These are phyloP conservation scores for Villa cingulata DNA, from an alignment of 2,888 invertebrate genomes.

Conservation along the genomic window DNA sequence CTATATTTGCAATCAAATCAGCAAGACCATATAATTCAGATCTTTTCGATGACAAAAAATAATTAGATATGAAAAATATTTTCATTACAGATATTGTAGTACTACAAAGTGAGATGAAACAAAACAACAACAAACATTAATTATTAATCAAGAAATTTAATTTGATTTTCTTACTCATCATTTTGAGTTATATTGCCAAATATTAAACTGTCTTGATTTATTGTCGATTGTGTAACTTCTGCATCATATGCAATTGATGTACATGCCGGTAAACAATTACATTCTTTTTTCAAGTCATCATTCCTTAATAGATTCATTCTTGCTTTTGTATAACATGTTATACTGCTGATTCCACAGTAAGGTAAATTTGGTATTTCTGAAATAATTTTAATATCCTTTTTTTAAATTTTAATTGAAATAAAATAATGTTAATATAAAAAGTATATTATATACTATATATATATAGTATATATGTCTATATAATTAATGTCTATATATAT, in stretches of 20 bases:
- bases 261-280: constrained; percentile 49
- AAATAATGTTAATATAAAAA: too few species aligned
- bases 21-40: constrained; percentile 47
- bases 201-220: not conserved
- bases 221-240: constrained; percentile 46
- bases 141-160: too few species aligned
- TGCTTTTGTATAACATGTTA: not conserved
- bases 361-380: not conserved
- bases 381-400: not conserved
- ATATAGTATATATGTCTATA: too few species aligned
- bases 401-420: too few species aligned
- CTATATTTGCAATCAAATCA: constrained; percentile 48
- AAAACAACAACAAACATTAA: too few species aligned
- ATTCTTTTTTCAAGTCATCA: constrained; percentile 22
- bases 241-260: constrained; percentile 50
- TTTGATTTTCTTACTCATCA: not conserved
- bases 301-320: not conserved
- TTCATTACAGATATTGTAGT: not conserved
- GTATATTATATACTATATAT: too few species aligned
- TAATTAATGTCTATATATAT: too few species aligned
- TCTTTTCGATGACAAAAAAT: constrained; percentile 45
- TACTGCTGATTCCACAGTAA: not conserved
- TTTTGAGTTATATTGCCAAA: not conserved
- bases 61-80: constrained; percentile 25
- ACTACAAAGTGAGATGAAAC: not conserved